Conservation (phyloP, 2,888 invertebrate species). For the Melanargia galathea region DNA sequence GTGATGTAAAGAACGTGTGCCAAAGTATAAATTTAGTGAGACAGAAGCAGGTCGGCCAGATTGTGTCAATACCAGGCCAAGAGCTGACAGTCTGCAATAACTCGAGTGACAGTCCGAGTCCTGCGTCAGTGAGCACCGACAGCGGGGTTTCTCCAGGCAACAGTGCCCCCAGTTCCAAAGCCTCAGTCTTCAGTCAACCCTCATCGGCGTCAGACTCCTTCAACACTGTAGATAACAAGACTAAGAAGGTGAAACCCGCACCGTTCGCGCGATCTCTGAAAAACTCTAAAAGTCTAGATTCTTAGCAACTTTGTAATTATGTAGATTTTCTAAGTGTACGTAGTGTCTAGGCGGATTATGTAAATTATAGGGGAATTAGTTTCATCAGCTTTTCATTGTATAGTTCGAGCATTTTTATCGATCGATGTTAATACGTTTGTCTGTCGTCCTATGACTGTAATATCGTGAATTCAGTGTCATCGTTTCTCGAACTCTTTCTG, state of each 20-base stretch:
- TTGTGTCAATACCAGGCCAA: slow-evolving; percentile 72
- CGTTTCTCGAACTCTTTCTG: slow-evolving; percentile 29
- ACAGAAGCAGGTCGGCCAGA: slow-evolving; percentile 78
- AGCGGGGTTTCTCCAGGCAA: slow-evolving; percentile 75
- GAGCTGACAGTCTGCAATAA: slow-evolving; percentile 75
- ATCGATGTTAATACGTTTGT: slow-evolving; percentile 59
- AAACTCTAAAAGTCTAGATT: slow-evolving; percentile 78
- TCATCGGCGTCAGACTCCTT: slow-evolving; percentile 55
- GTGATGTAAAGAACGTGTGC: slow-evolving; percentile 72
- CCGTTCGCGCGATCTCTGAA: slow-evolving; percentile 68
- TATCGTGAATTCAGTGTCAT: slow-evolving; percentile 23
- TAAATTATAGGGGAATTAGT: slow-evolving; percentile 68
- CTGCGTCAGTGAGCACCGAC: slow-evolving; percentile 73
- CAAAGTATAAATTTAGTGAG: slow-evolving; percentile 80
- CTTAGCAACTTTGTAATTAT: slow-evolving; percentile 78
- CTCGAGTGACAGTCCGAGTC: slow-evolving; percentile 71
- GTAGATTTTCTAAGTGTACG: slow-evolving; percentile 81
- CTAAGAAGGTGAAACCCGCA: slow-evolving; percentile 64
- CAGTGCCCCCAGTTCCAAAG: slow-evolving; percentile 68
- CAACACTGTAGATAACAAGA: slow-evolving; percentile 58
- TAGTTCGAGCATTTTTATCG: slow-evolving; percentile 58
- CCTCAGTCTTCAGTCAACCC: slow-evolving; percentile 61
- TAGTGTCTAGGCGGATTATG: slow-evolving; percentile 65
- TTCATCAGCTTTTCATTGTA: slow-evolving; percentile 71
- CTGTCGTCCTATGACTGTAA: slow-evolving; percentile 37